Evolutionary conservation across 2,113 vertebrate species (phyloP), one percentile per base, ranked within the genome.

Genomic region (Ranitomeya variabilis): DNA sequence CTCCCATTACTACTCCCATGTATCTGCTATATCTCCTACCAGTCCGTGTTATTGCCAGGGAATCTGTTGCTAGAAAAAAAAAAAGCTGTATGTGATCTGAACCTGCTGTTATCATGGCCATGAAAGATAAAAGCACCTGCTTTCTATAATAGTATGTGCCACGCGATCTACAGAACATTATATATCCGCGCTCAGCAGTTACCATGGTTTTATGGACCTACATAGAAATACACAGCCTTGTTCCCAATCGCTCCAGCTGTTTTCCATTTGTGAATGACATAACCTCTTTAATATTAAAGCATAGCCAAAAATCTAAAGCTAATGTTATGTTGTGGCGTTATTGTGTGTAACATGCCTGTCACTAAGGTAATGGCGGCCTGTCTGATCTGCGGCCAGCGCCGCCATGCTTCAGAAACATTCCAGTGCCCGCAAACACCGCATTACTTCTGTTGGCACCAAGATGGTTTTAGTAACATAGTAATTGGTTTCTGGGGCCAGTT

Each of bases 361-460:
- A 76, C 73, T 76, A 76, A 76, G 73, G 73, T 76, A 76, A 51
- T 76, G 71, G 0, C 71, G 37, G 37, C 31, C 3, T 10, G 71
- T 74, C 37, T 74, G 71, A 74, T 74, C 71, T 16, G 73, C 45
- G 1, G 45, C 73, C 73, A 76, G 45, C 73, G 4, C 37, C 11
- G 16, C 71, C 71, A 45, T 45, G 71, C 71, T 74, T 10, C 45
- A 14, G 7, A 45, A 74, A 19, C 19, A 74, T 74, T 11, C 73
- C 73, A 19, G 73, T 21, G 23, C 62, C 81, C 64, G 13, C 64
- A 51, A n/a, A 69, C 64, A n/a, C 81, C 26, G 23, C 81, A 83
- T 83, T 83, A 52, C 81, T 83, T 83, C 51, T 69, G 19, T 83
- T 83, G 81, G 81, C 62, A 83, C 67, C 69, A 69, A 83, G 45